Conservation (phyloP, 2,797 vertebrate species). For the Remorina albescens region DNA sequence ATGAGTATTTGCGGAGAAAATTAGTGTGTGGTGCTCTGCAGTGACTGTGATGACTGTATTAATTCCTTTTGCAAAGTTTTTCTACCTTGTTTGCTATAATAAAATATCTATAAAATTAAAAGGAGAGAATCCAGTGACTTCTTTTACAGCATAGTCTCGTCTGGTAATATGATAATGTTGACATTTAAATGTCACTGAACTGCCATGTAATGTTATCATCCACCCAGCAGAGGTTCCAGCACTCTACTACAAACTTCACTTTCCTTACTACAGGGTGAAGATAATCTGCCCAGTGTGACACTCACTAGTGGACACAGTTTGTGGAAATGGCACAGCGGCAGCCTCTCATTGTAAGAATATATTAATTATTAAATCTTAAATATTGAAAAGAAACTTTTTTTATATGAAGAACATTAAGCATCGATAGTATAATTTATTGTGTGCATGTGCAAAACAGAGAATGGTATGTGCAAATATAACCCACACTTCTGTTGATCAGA, state of each 20-base stretch:
- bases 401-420: not conserved
- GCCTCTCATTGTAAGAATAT: not conserved
- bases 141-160: conserved; percentile 15
- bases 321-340: not conserved
- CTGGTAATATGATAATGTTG: conserved; percentile 18
- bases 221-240: conserved; percentile 47
- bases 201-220: conserved; percentile 46
- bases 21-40: conserved; percentile 1
- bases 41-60: conserved; percentile 13
- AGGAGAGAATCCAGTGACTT: conserved; percentile 2
- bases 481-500: conserved; percentile 48
- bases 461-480: conserved; percentile 28
- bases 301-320: not conserved
- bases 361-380: not conserved
- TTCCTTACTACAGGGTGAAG: not conserved
- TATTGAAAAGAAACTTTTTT: not conserved
- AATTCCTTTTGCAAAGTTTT: conserved; percentile 39
- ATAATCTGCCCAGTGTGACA: conserved; percentile 23
- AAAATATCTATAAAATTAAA: conserved; percentile 31
- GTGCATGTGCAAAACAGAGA: conserved; percentile 6
- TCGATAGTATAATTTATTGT: not conserved
- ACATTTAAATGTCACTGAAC: conserved; percentile 41
- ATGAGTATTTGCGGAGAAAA: conserved; percentile 24
- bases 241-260: conserved; percentile 6
- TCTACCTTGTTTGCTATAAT: conserved; percentile 50